Evolutionary conservation across 2,113 vertebrate species (phyloP), one percentile per base, ranked within the genome.

Genomic region (Microcebus ravelobensis): DNA sequence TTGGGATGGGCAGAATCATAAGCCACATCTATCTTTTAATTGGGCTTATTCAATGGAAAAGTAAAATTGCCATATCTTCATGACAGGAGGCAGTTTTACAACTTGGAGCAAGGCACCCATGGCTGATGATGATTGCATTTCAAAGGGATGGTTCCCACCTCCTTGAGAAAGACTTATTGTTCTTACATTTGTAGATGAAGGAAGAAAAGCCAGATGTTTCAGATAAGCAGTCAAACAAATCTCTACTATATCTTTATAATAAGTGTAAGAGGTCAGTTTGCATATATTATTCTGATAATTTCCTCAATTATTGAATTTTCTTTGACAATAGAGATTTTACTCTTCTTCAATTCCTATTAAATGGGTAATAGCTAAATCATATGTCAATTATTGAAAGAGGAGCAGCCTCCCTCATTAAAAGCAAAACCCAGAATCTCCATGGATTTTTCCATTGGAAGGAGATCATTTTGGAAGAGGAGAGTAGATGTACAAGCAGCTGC

Each of bases 221-320:
- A 23, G 61, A 86, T 63, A 65, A 93, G 52, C 7, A 70, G 7
- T 76, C 50, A 87, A 90, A 76, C 70, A 90, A 70, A 96, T 84
- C 17, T 67, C 74, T 79, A 36, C n/a, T 48, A 34, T 77, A 59
- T 57, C 21, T 81, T 84, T 70, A 55, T 94, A 61, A 87, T 73
- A 96, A 95, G 76, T 95, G 27, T 57, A 61, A 80, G 15, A 70
- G 57, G 61, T 74, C 21, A 34, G n/a, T 94, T 97, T 74, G 29
- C 86, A 87, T 95, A 52, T 31, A 90, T 94, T 90, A 90, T 87
- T 63, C 45, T 95, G 67, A 81, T 70, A 65, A 96, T 92, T 96
- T 96, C 83, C 80, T 94, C n/a, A 90, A 87, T 80, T 65, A 90
- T 85, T 59, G 61, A 80, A 76, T 96, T 92, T 92, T 80, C 90